Percentiles rank a stretch among this genome's conserved stretches.
Conservation (phyloP, 1,140 invertebrate genomes). For the Hylyphantes graminicola region DNA sequence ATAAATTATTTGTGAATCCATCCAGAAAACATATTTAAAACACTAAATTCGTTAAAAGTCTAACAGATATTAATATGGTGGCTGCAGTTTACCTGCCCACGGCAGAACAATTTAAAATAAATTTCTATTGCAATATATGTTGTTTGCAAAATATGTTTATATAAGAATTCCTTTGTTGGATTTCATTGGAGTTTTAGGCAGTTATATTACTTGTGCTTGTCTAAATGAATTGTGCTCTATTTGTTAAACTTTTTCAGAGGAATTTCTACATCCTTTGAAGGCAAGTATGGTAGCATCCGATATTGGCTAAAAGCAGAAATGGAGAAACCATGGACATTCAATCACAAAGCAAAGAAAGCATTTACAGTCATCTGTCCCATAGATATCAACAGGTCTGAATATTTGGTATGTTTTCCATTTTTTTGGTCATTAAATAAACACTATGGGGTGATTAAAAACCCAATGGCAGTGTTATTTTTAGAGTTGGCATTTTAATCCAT, state of each 20-base stretch:
- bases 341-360: conserved; percentile 71
- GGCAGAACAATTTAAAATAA: too few species aligned
- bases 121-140: not conserved
- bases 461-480: too few species aligned
- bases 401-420: conserved; percentile 65
- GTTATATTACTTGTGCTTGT: not conserved
- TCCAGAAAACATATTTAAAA: too few species aligned
- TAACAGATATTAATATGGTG: too few species aligned
- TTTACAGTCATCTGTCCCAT: conserved; percentile 71
- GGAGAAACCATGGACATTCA: conserved; percentile 72
- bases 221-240: not conserved
- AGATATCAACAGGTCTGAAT: conserved; percentile 71
- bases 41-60: too few species aligned
- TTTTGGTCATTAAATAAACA: not conserved
- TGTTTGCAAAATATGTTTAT: not conserved
- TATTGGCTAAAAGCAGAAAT: conserved; percentile 73
- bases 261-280: conserved; percentile 72
- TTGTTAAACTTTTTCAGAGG: conserved; percentile 59
- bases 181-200: not conserved
- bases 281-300: conserved; percentile 70
- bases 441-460: too few species aligned
- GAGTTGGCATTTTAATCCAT: too few species aligned
- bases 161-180: not conserved
- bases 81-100: too few species aligned
- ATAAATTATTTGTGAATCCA: too few species aligned